A percentile compares a stretch with the other conserved stretches of the same genome.
Evolutionary conservation across 2,888 invertebrate species (phyloP).

Genomic region (Paralinhomoeus sp.): DNA sequence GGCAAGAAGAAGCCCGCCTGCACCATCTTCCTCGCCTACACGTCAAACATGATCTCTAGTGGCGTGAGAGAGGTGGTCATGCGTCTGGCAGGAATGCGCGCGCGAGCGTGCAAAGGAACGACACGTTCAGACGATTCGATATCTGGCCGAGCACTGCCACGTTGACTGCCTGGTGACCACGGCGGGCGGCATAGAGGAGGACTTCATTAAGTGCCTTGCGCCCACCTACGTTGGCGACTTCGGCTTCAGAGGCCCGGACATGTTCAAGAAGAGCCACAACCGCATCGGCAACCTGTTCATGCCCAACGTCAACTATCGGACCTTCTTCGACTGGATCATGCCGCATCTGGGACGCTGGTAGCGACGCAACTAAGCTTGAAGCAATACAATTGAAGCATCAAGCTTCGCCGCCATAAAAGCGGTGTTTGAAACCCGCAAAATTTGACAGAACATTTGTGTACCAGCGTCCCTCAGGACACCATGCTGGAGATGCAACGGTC

Average conservation of each 20-base stretch:
- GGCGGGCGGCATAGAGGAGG: constrained; percentile 94
- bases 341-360: constrained; percentile 73
- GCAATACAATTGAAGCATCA: constrained; percentile 44
- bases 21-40: constrained; percentile 86
- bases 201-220: constrained; percentile 89
- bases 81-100: not conserved
- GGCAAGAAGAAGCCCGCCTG: constrained; percentile 35
- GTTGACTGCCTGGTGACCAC: constrained; percentile 90
- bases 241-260: constrained; percentile 22
- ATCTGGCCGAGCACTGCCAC: constrained; percentile 45
- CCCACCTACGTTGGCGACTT: constrained; percentile 84
- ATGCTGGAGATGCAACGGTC: constrained; percentile 61
- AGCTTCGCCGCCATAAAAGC: too few species aligned
- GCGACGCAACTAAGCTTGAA: too few species aligned
- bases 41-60: constrained; percentile 86
- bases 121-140: constrained; percentile 48
- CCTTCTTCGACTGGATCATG: constrained; percentile 77
- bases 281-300: constrained; percentile 77
- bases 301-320: constrained; percentile 92
- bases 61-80: constrained; percentile 52
- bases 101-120: too few species aligned
- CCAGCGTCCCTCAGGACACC: constrained; percentile 57
- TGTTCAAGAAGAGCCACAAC: constrained; percentile 66
- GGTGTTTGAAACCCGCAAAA: too few species aligned
- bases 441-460: too few species aligned